A percentile compares a stretch with the other conserved stretches of the same genome.
Evolutionary conservation across 23 tunicate species (phyloP).

Genomic region (Corella eumyota): DNA sequence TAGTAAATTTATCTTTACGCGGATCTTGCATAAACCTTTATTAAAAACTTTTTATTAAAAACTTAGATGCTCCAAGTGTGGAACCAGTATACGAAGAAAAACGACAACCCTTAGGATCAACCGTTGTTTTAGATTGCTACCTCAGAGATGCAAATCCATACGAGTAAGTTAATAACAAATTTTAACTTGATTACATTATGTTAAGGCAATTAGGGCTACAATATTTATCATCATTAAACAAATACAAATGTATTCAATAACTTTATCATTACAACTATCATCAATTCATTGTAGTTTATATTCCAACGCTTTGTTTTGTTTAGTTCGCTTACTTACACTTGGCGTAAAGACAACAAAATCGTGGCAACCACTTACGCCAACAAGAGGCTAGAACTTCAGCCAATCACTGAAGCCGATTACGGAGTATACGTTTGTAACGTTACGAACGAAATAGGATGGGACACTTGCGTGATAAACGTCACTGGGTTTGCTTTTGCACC

Average conservation of each 20-base stretch:
- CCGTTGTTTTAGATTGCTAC: slow-evolving; percentile 11
- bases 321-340: slow-evolving; percentile 14
- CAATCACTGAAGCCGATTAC: slow-evolving; percentile 11
- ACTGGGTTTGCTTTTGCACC: slow-evolving; percentile 64
- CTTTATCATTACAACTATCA: no score
- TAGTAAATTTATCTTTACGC: no score
- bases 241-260: no score
- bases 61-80: slow-evolving; percentile 43
- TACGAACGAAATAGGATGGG: slow-evolving; percentile 34
- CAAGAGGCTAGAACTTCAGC: slow-evolving; percentile 1
- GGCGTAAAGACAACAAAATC: slow-evolving; percentile 23
- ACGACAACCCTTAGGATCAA: slow-evolving; percentile 9
- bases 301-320: background rate
- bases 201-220: background rate
- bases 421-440: slow-evolving; percentile 56
- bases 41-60: no score
- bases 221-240: no score
- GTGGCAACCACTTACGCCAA: slow-evolving; percentile 4
- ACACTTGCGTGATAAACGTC: slow-evolving; percentile 45
- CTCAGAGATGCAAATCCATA: slow-evolving; percentile 15
- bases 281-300: background rate
- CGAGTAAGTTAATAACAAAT: slow-evolving; percentile 4
- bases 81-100: slow-evolving; percentile 14
- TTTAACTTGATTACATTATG: no score
- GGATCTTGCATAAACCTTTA: no score